phyloP scores from a whole-genome alignment of 2,888 invertebrate genomes.

The Cybosia mesomella region DNA sequence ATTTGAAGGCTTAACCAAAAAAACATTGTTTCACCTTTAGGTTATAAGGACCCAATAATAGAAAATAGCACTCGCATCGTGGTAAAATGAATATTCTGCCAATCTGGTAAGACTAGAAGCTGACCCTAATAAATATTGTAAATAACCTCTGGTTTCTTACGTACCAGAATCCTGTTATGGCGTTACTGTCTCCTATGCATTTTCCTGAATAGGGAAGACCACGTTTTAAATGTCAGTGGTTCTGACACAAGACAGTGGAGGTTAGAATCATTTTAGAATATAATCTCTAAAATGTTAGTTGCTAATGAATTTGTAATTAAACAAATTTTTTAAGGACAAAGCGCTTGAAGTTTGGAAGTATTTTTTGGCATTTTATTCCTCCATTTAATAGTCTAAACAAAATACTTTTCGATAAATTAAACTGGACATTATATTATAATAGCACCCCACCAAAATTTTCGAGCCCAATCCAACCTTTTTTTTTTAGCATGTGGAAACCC shows the following conservation, averaged over 20 bases:
- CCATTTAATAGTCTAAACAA: no score
- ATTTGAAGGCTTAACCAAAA: no score
- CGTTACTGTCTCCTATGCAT: background rate
- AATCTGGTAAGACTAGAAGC: slow-evolving; percentile 2
- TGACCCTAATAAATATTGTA: background rate
- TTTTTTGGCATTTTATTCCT: background rate
- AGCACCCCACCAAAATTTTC: no score
- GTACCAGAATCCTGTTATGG: background rate
- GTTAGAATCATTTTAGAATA: background rate
- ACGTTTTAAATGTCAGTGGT: background rate
- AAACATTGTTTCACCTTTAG: background rate
- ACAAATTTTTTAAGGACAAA: background rate
- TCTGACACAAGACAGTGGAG: background rate
- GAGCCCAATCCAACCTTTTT: no score
- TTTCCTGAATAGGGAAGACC: background rate
- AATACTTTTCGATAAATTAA: no score
- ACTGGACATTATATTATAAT: no score
- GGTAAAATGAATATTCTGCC: background rate
- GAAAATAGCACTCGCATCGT: background rate
- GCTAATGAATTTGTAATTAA: background rate
- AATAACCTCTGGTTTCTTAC: background rate
- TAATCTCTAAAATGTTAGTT: background rate
- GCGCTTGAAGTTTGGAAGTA: background rate
- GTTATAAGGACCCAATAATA: background rate
- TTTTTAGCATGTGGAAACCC: no score